These are phyloP conservation scores for Tridacna crocea DNA, from an alignment of 2,888 invertebrate species.

Conservation along the genomic window DNA sequence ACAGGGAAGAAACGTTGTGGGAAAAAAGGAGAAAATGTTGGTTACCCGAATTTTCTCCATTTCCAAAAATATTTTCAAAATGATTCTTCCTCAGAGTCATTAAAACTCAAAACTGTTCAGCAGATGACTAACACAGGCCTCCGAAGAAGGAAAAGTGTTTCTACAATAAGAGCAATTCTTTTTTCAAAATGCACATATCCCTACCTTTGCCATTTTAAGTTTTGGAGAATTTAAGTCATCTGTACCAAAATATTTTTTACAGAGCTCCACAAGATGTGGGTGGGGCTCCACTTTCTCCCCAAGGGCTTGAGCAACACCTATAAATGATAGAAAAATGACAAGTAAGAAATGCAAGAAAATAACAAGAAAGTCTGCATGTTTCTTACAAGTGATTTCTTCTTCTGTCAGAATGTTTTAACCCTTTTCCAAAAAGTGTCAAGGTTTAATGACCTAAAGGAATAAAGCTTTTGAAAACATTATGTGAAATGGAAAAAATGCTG, in stretches of 20 bases:
- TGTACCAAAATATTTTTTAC: constrained; percentile 82
- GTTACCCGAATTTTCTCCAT: neutral
- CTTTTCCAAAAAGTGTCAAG: no score
- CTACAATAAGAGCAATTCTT: no score
- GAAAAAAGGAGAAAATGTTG: neutral
- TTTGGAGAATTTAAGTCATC: constrained; percentile 81
- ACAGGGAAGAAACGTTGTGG: neutral
- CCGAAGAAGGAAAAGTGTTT: no score
- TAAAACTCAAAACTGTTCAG: neutral
- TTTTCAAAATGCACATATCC: neutral
- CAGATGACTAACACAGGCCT: no score
- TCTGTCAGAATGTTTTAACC: no score
- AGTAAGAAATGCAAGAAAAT: neutral
- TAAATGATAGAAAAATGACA: neutral
- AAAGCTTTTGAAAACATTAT: no score
- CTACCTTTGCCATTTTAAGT: constrained; percentile 83
- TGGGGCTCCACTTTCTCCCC: constrained; percentile 82
- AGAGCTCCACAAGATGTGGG: constrained; percentile 83
- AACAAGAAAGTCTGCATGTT: no score
- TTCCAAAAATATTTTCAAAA: neutral
- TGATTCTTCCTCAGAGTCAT: neutral
- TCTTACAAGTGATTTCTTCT: no score
- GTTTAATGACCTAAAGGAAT: no score
- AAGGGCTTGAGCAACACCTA: constrained; percentile 85
- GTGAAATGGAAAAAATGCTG: no score